Percentiles rank a stretch among this genome's conserved stretches.
Evolutionary conservation across 2,888 invertebrate species (phyloP).

Genomic region (Opisthograptis luteolata): DNA sequence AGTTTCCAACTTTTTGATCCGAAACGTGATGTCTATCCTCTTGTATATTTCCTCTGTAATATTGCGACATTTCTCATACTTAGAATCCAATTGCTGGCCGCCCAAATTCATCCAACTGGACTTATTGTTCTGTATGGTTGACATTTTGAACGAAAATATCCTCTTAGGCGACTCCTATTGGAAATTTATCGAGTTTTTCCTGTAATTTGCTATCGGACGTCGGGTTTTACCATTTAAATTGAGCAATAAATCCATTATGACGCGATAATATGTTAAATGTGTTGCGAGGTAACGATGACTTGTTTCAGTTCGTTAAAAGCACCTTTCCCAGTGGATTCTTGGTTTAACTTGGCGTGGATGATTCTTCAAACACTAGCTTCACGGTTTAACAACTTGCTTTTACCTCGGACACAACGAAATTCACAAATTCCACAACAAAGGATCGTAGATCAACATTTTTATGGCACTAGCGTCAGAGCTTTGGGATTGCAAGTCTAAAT

Average conservation of each 20-base stretch:
- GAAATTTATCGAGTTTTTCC: slow-evolving; percentile 49
- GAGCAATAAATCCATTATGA: slow-evolving; percentile 57
- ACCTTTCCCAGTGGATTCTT: slow-evolving; percentile 10
- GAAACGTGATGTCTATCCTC: slow-evolving; percentile 77
- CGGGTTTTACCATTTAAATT: slow-evolving; percentile 47
- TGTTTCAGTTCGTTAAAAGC: background rate
- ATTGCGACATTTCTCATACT: slow-evolving; percentile 77
- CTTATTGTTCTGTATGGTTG: slow-evolving; percentile 60
- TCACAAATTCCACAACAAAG: slow-evolving; percentile 69
- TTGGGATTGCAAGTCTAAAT: slow-evolving; percentile 60
- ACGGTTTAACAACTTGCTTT: slow-evolving; percentile 40
- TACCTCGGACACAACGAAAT: slow-evolving; percentile 50
- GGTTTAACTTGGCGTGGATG: slow-evolving; percentile 33
- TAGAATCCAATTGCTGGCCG: slow-evolving; percentile 59
- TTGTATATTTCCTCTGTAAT: slow-evolving; percentile 80
- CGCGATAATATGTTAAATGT: slow-evolving; percentile 40
- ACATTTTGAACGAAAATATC: slow-evolving; percentile 57
- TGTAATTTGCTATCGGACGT: slow-evolving; percentile 42
- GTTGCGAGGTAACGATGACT: slow-evolving; percentile 40
- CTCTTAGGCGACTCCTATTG: slow-evolving; percentile 56
- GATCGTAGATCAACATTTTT: slow-evolving; percentile 68
- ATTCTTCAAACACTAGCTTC: slow-evolving; percentile 23
- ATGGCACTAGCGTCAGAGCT: slow-evolving; percentile 74
- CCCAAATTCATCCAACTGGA: slow-evolving; percentile 56
- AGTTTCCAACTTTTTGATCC: slow-evolving; percentile 73